These are phyloP conservation scores for Pomatostomus ruficeps DNA, from an alignment of 2,113 vertebrate species.

Conservation along the genomic window DNA sequence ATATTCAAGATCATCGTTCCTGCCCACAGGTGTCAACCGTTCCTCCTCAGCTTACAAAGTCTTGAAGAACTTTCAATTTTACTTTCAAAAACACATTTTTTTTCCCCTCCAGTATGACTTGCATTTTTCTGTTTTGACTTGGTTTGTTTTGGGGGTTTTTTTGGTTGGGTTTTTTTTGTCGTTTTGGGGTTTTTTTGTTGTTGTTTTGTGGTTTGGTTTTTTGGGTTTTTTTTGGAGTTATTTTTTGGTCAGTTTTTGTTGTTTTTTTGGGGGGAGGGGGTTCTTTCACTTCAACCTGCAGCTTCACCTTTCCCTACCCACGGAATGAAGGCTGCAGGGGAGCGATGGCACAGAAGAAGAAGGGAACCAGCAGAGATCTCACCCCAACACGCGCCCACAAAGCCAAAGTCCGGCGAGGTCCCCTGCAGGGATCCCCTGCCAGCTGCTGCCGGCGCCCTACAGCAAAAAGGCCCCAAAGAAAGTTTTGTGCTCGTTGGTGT, in stretches of 20 bases:
- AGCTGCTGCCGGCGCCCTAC: not conserved
- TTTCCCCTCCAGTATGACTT: not conserved
- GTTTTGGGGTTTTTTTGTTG: not conserved
- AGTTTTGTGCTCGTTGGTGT: constrained; percentile 75
- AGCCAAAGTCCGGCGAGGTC: not conserved
- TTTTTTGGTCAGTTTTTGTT: not conserved
- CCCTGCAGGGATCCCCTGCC: not conserved
- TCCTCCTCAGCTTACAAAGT: not conserved
- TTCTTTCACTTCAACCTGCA: not conserved
- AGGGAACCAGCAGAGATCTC: not conserved
- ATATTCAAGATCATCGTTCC: not conserved
- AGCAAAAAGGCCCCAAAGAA: constrained; percentile 78
- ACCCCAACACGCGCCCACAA: not conserved
- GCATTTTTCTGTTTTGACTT: not conserved
- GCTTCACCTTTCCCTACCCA: not conserved
- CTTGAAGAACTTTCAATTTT: not conserved
- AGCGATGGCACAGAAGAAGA: not conserved
- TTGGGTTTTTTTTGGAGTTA: not conserved
- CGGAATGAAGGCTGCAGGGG: not conserved
- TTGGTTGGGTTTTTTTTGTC: not conserved
- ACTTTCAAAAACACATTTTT: not conserved
- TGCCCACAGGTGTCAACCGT: not conserved
- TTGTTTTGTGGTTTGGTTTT: not conserved
- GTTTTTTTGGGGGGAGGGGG: not conserved
- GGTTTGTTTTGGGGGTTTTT: not conserved